Conservation (phyloP, 2,888 invertebrate species). For the Epinotia brunnichana region DNA sequence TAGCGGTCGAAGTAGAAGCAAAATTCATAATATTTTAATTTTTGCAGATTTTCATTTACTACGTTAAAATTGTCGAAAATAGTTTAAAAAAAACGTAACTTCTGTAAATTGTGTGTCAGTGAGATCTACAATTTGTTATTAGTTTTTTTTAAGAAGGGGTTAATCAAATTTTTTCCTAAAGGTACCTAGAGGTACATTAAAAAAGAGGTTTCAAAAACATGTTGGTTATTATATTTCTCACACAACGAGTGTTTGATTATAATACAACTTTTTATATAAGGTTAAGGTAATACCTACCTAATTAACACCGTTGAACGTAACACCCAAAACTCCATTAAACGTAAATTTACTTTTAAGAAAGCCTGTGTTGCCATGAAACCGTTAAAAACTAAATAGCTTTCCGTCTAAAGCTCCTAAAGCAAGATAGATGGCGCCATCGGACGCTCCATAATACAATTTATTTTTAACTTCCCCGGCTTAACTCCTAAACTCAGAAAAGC, state of each 20-base stretch:
- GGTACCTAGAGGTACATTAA: too few species aligned
- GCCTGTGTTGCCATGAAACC: constrained; percentile 37
- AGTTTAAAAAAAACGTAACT: background rate
- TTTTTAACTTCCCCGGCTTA: constrained; percentile 42
- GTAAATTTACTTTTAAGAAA: constrained; percentile 33
- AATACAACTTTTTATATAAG: background rate
- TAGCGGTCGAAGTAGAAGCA: too few species aligned
- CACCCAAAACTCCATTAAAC: constrained; percentile 18
- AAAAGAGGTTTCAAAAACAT: background rate
- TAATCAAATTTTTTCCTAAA: too few species aligned
- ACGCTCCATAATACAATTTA: constrained; percentile 44
- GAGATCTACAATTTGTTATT: too few species aligned
- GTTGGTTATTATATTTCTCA: background rate
- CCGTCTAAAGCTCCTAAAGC: constrained; percentile 47
- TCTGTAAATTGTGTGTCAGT: background rate
- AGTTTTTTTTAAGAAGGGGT: too few species aligned
- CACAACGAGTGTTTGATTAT: background rate
- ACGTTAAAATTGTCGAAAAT: too few species aligned
- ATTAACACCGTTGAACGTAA: background rate
- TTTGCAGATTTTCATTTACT: too few species aligned
- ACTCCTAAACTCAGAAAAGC: constrained; percentile 38
- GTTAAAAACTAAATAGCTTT: constrained; percentile 46
- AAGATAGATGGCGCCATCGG: constrained; percentile 49
- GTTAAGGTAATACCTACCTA: background rate
- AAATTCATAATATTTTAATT: too few species aligned